Percentiles rank a stretch among this genome's conserved stretches.
Evolutionary conservation across 1,140 invertebrate species (phyloP).

Genomic region (Eupeodes corollae): DNA sequence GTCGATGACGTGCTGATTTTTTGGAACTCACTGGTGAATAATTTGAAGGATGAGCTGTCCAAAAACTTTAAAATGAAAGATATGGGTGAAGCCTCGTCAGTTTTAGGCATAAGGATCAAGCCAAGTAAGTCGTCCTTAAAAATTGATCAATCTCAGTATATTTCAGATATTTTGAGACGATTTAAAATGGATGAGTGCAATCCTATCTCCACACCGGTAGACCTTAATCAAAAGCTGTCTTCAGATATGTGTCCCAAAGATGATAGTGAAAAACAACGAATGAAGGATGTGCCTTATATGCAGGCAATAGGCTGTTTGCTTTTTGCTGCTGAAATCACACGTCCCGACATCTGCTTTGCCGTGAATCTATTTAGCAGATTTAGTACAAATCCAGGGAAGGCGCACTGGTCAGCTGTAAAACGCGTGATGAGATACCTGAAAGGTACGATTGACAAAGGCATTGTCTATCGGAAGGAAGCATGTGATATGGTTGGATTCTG

Average conservation of each 20-base stretch:
- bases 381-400: constrained; percentile 1
- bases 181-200: constrained; percentile 1
- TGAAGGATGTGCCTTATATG: constrained; percentile 1
- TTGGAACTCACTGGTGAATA: too few relatives aligned
- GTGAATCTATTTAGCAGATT: constrained; percentile 3
- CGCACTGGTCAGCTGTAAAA: not conserved
- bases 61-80: too few relatives aligned
- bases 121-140: not conserved
- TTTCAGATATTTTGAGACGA: not conserved
- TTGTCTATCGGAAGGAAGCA: not conserved
- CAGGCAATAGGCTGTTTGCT: not conserved
- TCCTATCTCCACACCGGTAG: too few relatives aligned
- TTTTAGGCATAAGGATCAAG: constrained; percentile 2
- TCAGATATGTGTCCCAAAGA: not conserved
- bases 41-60: too few relatives aligned
- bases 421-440: constrained; percentile 2
- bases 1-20: too few relatives aligned
- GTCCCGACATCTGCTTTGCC: too few relatives aligned
- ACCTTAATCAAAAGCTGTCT: constrained; percentile 3
- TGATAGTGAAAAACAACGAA: not conserved
- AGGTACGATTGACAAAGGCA: constrained; percentile 3
- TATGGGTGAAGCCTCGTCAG: not conserved
- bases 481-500: not conserved
- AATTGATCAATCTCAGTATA: too few relatives aligned
- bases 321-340: too few relatives aligned